Evolutionary conservation across 2,888 invertebrate species (phyloP), one percentile per base, ranked within the genome.

Genomic region (Nasonia oneida): DNA sequence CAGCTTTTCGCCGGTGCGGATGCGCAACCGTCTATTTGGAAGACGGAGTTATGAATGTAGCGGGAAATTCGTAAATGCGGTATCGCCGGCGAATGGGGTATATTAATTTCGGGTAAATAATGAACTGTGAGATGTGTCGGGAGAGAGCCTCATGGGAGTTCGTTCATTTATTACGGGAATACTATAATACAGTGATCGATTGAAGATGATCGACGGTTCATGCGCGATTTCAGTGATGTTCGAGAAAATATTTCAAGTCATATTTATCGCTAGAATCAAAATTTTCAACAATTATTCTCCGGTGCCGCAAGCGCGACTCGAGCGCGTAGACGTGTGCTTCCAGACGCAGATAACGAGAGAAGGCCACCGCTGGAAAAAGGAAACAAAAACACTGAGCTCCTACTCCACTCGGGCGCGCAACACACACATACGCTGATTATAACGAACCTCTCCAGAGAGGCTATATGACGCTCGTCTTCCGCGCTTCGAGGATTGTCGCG

Each of bases 31-130:
- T 82, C 70, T 70, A 82, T 76, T 76, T 67, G 39, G 37, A 18
- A 39, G 39, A 8, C 47, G 53, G 39, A 33, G 75, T 83, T 78
- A 73, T 74, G 83, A 73, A 83, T 83, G 78, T 74, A 76, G 83
- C 76, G 64, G 50, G 61, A 81, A 61, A 74, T 70, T 50, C 70
- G 70, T 80, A 53, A 70, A 53, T 33, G 70, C 33, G 2, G 81
- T 6, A 74, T 37, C 57, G n/a, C 29, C 10, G 10, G 29, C 29
- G 50, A 23, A 29, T 74, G 74, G 47, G 1, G 50, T 14, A 29
- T 74, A 74, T 74, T 74, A 50, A 74, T 50, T 67, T 67, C 0
- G 67, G 29, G 67, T 67, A 33, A 67, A 67, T 67, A 12, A 12
- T 64, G 64, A 64, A 29, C 10, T 61, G 53, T 3, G 10, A 18